Conservation (phyloP, 2,113 vertebrate species). For the Gobio gobio region DNA sequence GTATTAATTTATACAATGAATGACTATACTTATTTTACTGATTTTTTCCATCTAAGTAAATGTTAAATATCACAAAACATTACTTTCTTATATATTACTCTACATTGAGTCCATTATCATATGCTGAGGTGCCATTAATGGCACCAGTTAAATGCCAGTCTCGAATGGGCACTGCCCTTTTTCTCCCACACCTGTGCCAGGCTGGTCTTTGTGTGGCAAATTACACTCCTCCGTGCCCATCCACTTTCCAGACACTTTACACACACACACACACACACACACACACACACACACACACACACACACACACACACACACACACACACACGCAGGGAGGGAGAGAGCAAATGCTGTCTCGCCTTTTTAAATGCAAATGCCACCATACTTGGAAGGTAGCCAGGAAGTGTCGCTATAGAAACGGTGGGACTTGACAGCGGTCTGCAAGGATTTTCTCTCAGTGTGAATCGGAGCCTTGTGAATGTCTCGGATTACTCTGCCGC, state of each 20-base stretch:
- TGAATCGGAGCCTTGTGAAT: slow-evolving; percentile 49
- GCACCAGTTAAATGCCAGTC: slow-evolving; percentile 38
- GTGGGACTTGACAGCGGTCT: slow-evolving; percentile 50
- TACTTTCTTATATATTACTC: slow-evolving; percentile 34
- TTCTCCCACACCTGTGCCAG: slow-evolving; percentile 49
- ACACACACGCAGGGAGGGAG: slow-evolving; percentile 29
- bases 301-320: slow-evolving; percentile 35
- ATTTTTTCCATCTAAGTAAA: not conserved
- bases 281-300: slow-evolving; percentile 29
- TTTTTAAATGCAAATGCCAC: slow-evolving; percentile 65
- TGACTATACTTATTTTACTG: too few relatives aligned
- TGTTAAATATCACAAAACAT: not conserved
- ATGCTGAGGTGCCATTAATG: slow-evolving; percentile 8
- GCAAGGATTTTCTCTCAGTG: slow-evolving; percentile 52
- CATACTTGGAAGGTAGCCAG: slow-evolving; percentile 60
- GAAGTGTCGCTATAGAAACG: slow-evolving; percentile 63
- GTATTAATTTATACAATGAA: too few relatives aligned
- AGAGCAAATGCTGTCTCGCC: slow-evolving; percentile 48
- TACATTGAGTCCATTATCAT: slow-evolving; percentile 22
- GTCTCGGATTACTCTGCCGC: slow-evolving; percentile 52
- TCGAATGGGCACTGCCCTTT: slow-evolving; percentile 43
- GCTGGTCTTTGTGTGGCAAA: slow-evolving; percentile 54
- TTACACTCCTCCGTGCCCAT: slow-evolving; percentile 52
- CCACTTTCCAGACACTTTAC: slow-evolving; percentile 44
- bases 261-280: slow-evolving; percentile 42